Conservation (phyloP, 2,113 vertebrate species). For the Ibidorhyncha struthersii region DNA sequence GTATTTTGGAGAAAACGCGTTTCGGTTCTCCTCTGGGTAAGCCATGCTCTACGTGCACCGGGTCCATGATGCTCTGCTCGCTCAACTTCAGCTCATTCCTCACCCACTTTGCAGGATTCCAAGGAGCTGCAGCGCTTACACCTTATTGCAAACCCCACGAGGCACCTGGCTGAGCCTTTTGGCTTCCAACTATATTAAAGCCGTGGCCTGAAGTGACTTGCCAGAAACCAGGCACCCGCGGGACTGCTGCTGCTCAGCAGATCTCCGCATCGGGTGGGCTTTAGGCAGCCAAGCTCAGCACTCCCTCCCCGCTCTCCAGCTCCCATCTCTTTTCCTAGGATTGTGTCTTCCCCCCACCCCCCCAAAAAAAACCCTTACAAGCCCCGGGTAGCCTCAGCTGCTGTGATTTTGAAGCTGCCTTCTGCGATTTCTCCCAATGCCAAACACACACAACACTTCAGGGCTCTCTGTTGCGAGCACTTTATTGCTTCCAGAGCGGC, state of each 20-base stretch:
- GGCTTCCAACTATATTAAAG: constrained; percentile 33
- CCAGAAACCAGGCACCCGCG: neutral
- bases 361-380: neutral
- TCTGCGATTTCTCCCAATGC: neutral
- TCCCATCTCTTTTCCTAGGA: neutral
- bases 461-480: neutral
- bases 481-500: too few relatives aligned
- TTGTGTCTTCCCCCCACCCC: neutral
- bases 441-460: neutral
- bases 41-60: accelerated
- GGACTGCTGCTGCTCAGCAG: neutral
- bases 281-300: neutral
- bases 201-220: neutral
- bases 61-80: neutral
- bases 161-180: constrained; percentile 17
- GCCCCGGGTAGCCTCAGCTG: neutral
- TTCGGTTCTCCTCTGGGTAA: neutral
- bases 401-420: neutral
- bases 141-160: neutral
- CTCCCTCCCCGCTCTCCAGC: neutral
- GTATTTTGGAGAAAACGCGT: neutral
- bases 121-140: neutral
- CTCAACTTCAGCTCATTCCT: neutral
- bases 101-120: neutral
- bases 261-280: accelerated